Evolutionary conservation across 2,888 invertebrate species (phyloP).

Genomic region (Drosophila koepferae): DNA sequence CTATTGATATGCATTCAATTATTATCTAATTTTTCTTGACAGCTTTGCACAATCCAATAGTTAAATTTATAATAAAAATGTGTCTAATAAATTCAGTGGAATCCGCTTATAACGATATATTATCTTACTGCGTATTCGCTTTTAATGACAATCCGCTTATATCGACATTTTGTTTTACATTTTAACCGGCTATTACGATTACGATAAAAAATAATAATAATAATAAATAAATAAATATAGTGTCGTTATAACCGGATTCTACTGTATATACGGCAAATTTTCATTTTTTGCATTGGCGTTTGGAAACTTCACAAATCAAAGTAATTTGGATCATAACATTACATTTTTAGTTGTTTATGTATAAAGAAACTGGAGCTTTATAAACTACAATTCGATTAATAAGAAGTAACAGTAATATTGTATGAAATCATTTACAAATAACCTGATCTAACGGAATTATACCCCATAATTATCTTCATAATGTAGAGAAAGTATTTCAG

Average conservation of each 20-base stretch:
- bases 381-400: background rate
- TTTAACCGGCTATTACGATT: no score
- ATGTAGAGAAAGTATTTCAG: slow-evolving; percentile 2
- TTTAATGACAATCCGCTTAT: no score
- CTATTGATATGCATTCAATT: background rate
- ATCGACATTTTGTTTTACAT: no score
- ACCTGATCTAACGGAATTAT: slow-evolving; percentile 6
- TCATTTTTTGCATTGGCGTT: no score
- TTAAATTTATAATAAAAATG: background rate
- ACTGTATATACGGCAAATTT: no score
- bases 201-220: no score
- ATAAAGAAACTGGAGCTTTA: background rate
- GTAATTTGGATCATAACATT: background rate
- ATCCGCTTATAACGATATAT: no score
- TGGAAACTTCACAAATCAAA: background rate
- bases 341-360: background rate
- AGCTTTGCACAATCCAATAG: background rate
- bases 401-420: background rate
- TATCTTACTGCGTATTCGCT: no score
- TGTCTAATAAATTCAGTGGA: no score
- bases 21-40: background rate
- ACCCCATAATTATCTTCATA: background rate
- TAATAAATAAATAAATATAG: no score
- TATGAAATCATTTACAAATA: background rate
- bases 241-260: no score